Conservation (phyloP, 1,140 invertebrate genomes). For the Diorhabda sublineata region DNA sequence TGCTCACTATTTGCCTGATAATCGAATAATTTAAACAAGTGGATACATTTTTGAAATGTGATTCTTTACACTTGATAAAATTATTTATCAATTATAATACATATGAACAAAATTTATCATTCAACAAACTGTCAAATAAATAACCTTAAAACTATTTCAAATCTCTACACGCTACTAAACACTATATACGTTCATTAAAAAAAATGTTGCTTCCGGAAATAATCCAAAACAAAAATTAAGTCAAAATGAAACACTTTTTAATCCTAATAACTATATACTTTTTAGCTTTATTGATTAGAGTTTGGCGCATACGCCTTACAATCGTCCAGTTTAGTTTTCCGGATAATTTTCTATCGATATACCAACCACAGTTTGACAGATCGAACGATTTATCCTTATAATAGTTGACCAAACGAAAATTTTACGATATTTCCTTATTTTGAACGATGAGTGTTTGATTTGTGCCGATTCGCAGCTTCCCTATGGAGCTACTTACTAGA, state of each 20-base stretch:
- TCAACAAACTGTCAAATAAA: too few species aligned
- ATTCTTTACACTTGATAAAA: too few species aligned
- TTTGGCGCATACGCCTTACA: constrained; percentile 24
- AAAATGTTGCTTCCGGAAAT: background rate
- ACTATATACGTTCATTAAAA: background rate
- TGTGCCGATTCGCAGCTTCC: constrained; percentile 28
- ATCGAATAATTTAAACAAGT: too few species aligned
- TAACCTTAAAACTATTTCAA: too few species aligned
- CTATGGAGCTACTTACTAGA: constrained; percentile 23
- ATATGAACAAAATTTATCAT: too few species aligned
- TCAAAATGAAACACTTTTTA: background rate
- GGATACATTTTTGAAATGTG: too few species aligned
- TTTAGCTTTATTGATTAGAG: constrained; percentile 37
- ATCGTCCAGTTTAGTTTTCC: constrained; percentile 21
- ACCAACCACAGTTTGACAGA: constrained; percentile 5
- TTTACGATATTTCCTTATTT: background rate
- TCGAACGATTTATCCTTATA: constrained; percentile 18
- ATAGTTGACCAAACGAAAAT: constrained; percentile 13
- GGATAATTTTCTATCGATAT: background rate
- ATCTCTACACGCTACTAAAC: background rate
- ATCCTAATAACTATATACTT: background rate
- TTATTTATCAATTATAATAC: too few species aligned
- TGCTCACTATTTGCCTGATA: too few species aligned
- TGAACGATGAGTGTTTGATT: background rate
- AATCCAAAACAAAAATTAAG: background rate